phyloP scores from a whole-genome alignment of 2,113 vertebrate species.

The Mellivora capensis region DNA sequence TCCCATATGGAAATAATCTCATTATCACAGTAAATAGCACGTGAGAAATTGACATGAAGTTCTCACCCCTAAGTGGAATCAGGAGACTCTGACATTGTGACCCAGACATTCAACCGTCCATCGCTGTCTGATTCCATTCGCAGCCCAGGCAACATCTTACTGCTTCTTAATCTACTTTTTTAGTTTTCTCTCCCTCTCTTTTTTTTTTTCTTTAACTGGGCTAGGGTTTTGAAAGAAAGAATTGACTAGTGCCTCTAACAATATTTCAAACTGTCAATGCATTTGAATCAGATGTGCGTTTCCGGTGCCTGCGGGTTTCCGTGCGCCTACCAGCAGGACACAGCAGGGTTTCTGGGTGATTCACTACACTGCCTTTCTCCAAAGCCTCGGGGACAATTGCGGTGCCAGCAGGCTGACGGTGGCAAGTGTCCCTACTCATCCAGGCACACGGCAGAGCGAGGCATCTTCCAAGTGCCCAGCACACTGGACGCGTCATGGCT shows the following conservation, averaged over 20 bases:
- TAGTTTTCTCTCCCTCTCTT: not conserved
- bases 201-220: not conserved
- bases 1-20: not conserved
- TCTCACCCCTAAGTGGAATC: fast-evolving
- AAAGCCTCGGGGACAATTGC: not conserved
- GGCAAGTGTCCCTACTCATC: not conserved
- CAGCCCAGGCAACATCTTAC: not conserved
- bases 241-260: not conserved
- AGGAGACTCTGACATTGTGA: not conserved
- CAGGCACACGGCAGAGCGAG: not conserved
- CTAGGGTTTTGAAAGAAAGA: not conserved
- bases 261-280: not conserved
- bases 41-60: not conserved
- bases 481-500: not conserved
- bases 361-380: not conserved
- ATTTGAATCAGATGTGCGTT: not conserved
- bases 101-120: fast-evolving
- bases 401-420: not conserved
- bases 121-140: not conserved
- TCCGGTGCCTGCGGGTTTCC: fast-evolving
- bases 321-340: fast-evolving
- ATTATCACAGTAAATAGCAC: not conserved
- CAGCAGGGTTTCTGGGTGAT: not conserved
- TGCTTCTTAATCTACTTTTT: not conserved
- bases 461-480: fast-evolving